These are phyloP conservation scores for Callyntrura guangdongensis DNA, from an alignment of 2,888 invertebrate species.

Conservation along the genomic window DNA sequence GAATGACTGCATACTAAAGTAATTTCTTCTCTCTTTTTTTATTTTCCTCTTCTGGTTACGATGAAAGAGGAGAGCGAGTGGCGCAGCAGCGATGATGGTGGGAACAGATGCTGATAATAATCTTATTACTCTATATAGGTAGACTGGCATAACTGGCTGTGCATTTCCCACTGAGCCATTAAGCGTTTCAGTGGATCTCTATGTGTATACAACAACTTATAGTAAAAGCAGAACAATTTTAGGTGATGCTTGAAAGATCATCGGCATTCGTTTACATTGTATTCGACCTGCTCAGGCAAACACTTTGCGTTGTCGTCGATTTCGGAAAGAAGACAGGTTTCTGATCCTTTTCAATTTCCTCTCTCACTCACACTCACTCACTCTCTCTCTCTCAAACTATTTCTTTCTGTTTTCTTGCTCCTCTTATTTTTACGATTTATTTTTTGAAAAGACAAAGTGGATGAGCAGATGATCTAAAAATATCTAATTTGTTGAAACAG, in stretches of 20 bases:
- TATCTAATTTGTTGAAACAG: conserved; percentile 47
- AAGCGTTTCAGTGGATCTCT: neutral
- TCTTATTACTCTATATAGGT: conserved; percentile 68
- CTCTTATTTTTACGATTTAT: conserved; percentile 14
- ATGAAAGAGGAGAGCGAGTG: conserved; percentile 39
- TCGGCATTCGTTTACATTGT: conserved; percentile 50
- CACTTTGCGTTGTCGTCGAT: conserved; percentile 23
- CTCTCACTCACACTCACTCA: no score
- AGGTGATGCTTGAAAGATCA: neutral
- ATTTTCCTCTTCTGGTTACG: conserved; percentile 46
- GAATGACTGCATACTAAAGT: conserved; percentile 51
- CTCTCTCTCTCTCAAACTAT: neutral
- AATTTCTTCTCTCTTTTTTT: conserved; percentile 46
- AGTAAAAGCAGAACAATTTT: neutral
- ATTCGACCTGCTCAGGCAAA: conserved; percentile 40
- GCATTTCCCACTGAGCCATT: conserved; percentile 70
- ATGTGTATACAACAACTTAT: neutral
- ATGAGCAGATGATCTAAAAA: conserved; percentile 49
- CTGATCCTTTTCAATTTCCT: conserved; percentile 60
- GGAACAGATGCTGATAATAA: conserved; percentile 79
- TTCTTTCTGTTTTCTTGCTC: neutral
- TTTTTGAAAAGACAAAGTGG: conserved; percentile 56
- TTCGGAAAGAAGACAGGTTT: conserved; percentile 49
- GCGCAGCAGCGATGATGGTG: conserved; percentile 59
- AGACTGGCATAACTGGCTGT: conserved; percentile 37